Conservation (phyloP, 2,113 vertebrate species). For the Pachyramphus minor region DNA sequence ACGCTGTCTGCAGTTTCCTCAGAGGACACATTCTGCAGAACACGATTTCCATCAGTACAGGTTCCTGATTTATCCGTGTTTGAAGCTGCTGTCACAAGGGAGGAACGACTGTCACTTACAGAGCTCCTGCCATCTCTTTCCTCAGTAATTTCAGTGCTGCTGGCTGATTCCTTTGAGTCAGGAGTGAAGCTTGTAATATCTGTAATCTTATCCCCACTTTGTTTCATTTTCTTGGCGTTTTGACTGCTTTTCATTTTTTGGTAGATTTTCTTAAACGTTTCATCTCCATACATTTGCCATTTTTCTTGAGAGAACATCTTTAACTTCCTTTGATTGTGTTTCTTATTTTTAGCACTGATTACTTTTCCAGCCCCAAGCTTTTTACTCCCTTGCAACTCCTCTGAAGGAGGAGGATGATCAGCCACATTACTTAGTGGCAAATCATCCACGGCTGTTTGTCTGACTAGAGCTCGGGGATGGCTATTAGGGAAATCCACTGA, state of each 20-base stretch:
- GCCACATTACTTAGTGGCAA: constrained; percentile 63
- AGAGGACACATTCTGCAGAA: not conserved
- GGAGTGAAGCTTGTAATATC: not conserved
- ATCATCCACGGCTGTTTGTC: constrained; percentile 90
- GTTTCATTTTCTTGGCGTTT: constrained; percentile 46
- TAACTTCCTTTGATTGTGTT: constrained; percentile 74
- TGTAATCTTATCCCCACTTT: not conserved
- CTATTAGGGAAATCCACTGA: constrained; percentile 75
- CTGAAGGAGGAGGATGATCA: constrained; percentile 38
- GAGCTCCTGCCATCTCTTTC: not conserved
- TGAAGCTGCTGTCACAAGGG: not conserved
- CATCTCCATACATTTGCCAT: constrained; percentile 93
- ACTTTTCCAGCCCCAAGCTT: constrained; percentile 54
- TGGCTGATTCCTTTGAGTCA: not conserved
- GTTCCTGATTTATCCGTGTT: not conserved
- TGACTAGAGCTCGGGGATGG: constrained; percentile 85
- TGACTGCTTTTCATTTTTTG: constrained; percentile 73
- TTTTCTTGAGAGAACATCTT: constrained; percentile 92
- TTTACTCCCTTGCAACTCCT: constrained; percentile 63
- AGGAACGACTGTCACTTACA: not conserved
- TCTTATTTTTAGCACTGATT: constrained; percentile 67
- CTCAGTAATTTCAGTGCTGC: not conserved
- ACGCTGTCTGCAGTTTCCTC: not conserved
- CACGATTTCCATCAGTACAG: not conserved
- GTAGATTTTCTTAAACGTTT: constrained; percentile 91